phyloP scores from a whole-genome alignment of 2,797 vertebrate species.

The Tiaroga cobitis region DNA sequence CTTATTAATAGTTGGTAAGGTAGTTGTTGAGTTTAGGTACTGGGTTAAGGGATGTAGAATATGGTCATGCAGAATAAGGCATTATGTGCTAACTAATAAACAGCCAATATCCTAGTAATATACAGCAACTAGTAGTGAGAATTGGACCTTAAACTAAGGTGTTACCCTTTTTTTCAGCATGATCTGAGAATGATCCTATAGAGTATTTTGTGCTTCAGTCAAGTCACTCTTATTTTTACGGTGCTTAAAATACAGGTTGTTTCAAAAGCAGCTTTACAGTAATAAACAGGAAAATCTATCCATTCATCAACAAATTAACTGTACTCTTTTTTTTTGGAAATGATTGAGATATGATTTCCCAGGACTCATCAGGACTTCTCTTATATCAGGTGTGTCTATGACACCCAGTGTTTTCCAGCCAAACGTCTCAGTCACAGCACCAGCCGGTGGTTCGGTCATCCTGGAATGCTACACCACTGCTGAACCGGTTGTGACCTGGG shows the following conservation, averaged over 20 bases:
- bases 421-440: background rate
- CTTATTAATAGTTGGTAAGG: too few species aligned
- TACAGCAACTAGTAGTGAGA: too few species aligned
- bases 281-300: too few species aligned
- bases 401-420: background rate
- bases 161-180: background rate
- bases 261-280: too few species aligned
- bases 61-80: too few species aligned
- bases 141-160: too few species aligned
- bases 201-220: background rate
- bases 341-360: background rate
- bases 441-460: background rate
- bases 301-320: background rate
- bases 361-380: background rate
- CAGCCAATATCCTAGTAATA: too few species aligned
- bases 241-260: too few species aligned
- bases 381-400: constrained; percentile 7
- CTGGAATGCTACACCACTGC: constrained; percentile 19
- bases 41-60: too few species aligned
- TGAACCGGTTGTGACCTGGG: background rate
- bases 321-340: background rate
- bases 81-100: too few species aligned
- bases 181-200: background rate
- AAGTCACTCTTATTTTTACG: too few species aligned
- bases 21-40: too few species aligned